A percentile compares a stretch with the other conserved stretches of the same genome.
These are phyloP conservation scores for Morone chrysops DNA, from an alignment of 2,113 vertebrate genomes.

Conservation along the genomic window DNA sequence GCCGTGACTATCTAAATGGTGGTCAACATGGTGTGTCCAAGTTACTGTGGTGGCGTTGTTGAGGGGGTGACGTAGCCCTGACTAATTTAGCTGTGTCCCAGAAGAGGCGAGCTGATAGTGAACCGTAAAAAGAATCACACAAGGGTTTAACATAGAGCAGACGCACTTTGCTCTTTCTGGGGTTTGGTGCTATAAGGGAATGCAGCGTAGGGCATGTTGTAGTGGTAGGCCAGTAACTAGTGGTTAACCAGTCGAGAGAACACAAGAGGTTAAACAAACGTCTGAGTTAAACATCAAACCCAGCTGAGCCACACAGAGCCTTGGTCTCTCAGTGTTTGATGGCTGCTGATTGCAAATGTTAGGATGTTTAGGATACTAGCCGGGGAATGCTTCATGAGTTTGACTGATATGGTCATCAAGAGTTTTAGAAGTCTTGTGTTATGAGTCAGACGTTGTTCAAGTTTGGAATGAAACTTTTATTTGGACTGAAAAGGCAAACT, in stretches of 20 bases:
- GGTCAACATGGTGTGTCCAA: conserved; percentile 57
- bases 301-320: conserved; percentile 3
- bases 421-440: conserved; percentile 10
- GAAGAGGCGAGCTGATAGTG: conserved; percentile 59
- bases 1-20: conserved; percentile 76
- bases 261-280: conserved; percentile 64
- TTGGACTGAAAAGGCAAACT: conserved; percentile 5
- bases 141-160: conserved; percentile 34
- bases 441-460: conserved; percentile 21
- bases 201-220: background rate
- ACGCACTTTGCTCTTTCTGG: conserved; percentile 15
- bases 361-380: background rate
- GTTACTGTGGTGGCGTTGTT: conserved; percentile 58
- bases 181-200: background rate
- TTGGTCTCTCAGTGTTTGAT: background rate
- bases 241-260: conserved; percentile 38
- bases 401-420: conserved; percentile 14
- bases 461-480: conserved; percentile 43
- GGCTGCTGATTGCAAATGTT: conserved; percentile 15
- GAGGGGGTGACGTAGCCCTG: conserved; percentile 60
- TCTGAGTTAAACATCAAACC: conserved; percentile 74
- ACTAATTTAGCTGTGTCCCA: conserved; percentile 62
- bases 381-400: conserved; percentile 23
- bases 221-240: conserved; percentile 20
- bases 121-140: conserved; percentile 48